phyloP scores from a whole-genome alignment of 2,113 vertebrate species.

The Neodon shergylaensis region DNA sequence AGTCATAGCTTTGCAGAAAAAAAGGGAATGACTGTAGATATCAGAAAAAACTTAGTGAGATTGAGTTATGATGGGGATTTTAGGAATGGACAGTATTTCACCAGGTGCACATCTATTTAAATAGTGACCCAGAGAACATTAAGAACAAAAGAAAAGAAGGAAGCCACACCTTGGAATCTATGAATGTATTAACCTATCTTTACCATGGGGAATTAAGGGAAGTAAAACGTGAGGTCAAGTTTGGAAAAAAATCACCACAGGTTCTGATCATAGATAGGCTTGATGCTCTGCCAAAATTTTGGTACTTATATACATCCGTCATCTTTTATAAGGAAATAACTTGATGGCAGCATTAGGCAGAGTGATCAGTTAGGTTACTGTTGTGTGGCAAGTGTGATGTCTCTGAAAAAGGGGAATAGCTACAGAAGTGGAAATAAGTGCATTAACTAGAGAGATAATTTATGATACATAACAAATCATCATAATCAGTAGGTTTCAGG shows the following conservation, averaged over 20 bases:
- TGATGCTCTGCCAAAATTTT: neutral
- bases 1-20: neutral
- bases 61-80: neutral
- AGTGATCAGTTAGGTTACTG: neutral
- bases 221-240: neutral
- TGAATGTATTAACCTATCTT: neutral
- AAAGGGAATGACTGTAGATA: neutral
- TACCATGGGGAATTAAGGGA: neutral
- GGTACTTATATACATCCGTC: neutral
- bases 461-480: neutral
- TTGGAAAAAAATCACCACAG: neutral
- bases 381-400: neutral
- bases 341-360: neutral
- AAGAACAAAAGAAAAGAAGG: neutral
- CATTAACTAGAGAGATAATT: slow-evolving; percentile 11
- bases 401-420: neutral
- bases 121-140: neutral
- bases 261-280: neutral
- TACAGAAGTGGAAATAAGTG: neutral
- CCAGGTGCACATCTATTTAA: neutral
- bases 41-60: neutral
- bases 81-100: neutral
- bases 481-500: neutral
- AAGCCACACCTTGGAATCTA: neutral
- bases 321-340: neutral